Conservation (phyloP, 2,113 vertebrate genomes). For the Eretmochelys imbricata region DNA sequence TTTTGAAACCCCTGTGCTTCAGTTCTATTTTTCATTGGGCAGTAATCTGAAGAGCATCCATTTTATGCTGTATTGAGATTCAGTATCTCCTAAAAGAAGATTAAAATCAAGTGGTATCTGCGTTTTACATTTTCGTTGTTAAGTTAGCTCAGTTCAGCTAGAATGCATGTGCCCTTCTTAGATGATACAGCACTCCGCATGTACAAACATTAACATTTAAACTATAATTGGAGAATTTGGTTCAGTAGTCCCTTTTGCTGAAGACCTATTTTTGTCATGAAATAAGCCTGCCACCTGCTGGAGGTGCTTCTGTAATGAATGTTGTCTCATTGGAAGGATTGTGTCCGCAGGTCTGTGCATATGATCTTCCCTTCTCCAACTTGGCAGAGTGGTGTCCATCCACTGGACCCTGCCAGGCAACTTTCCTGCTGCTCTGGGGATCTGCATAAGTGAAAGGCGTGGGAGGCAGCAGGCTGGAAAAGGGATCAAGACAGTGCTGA, state of each 20-base stretch:
- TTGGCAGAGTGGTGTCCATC: neutral
- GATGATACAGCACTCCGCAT: neutral
- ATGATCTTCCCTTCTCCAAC: neutral
- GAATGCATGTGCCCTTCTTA: neutral
- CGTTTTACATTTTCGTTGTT: neutral
- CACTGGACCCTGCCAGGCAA: neutral
- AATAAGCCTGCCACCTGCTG: slow-evolving; percentile 75
- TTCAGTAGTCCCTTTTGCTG: neutral
- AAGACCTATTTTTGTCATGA: neutral
- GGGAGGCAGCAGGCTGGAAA: neutral
- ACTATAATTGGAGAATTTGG: neutral
- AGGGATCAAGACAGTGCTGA: neutral
- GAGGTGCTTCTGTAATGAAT: neutral
- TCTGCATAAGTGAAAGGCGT: neutral
- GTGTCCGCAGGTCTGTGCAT: neutral
- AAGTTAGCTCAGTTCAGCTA: neutral
- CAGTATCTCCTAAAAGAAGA: neutral
- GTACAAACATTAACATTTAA: neutral
- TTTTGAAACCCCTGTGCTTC: neutral
- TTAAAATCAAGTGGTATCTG: neutral
- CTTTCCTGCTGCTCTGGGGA: neutral
- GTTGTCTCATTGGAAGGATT: neutral
- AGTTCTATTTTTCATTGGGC: neutral
- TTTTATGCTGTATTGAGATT: neutral
- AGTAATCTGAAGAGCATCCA: neutral